Conservation (phyloP, 2,888 invertebrate species). For the Anarsia innoxiella region DNA sequence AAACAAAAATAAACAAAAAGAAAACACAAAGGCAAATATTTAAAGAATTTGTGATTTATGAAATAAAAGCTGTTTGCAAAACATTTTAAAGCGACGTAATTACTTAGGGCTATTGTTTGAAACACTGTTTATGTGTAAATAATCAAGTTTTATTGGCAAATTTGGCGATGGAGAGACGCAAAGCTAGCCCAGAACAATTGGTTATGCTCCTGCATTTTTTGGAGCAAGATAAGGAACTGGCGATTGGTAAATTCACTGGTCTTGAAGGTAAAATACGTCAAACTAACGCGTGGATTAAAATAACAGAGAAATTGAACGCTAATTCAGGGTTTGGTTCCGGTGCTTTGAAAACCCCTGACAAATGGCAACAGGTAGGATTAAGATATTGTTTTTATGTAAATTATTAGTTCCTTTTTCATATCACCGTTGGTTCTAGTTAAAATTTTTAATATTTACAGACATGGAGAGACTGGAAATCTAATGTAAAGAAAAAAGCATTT, state of each 20-base stretch:
- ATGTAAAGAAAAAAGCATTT: conserved; percentile 53
- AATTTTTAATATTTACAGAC: conserved; percentile 27
- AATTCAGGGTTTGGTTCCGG: conserved; percentile 51
- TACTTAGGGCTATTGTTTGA: no score
- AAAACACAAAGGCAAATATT: no score
- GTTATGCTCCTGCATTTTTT: conserved; percentile 48
- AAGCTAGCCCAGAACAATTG: conserved; percentile 51
- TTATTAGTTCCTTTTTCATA: no score
- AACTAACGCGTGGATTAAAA: conserved; percentile 51
- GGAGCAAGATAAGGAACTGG: conserved; percentile 47
- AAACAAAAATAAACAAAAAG: no score
- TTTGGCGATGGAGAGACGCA: conserved; percentile 33
- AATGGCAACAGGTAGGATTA: conserved; percentile 46
- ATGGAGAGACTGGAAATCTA: conserved; percentile 55
- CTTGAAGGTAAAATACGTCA: conserved; percentile 45
- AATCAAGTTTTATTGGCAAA: no score
- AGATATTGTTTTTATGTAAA: background rate
- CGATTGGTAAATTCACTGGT: conserved; percentile 45
- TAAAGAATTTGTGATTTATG: no score
- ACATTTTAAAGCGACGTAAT: no score
- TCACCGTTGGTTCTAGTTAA: no score
- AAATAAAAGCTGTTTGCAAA: no score
- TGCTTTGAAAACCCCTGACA: conserved; percentile 52
- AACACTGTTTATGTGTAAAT: no score
- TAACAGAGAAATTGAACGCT: conserved; percentile 49